Evolutionary conservation across 2,113 vertebrate species (phyloP).

Genomic region (Porphyrio hochstetteri): DNA sequence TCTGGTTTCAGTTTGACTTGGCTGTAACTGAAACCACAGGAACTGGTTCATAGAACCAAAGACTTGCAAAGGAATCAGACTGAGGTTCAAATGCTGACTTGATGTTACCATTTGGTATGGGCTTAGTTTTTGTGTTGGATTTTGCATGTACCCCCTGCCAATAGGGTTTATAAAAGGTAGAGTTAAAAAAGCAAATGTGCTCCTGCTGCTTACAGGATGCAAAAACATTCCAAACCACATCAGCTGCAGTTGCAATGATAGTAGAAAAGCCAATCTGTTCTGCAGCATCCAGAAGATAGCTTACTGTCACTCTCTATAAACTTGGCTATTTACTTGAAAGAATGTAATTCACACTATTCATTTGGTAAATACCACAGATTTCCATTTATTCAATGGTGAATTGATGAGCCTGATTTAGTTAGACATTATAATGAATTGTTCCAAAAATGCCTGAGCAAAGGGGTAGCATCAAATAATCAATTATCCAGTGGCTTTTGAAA

Average conservation of each 20-base stretch:
- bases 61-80: neutral
- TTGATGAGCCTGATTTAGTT: conserved; percentile 51
- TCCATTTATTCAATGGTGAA: conserved; percentile 48
- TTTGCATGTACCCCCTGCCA: neutral
- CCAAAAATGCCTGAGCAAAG: conserved; percentile 35
- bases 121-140: neutral
- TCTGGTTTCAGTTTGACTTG: neutral
- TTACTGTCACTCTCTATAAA: conserved; percentile 17
- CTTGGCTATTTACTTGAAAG: conserved; percentile 49
- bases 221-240: neutral
- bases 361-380: conserved; percentile 66
- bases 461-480: conserved; percentile 37
- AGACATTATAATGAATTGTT: conserved; percentile 50
- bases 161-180: neutral
- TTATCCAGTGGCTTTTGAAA: conserved; percentile 37
- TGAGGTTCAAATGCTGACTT: neutral
- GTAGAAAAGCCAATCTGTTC: neutral
- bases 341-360: conserved; percentile 39
- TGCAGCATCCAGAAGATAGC: neutral
- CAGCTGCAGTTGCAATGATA: neutral
- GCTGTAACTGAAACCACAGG: neutral
- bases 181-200: neutral
- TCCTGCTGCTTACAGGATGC: neutral
- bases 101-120: neutral
- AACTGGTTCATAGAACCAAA: neutral